These are phyloP conservation scores for Callipepla squamata DNA, from an alignment of 2,113 vertebrate genomes.

Conservation along the genomic window DNA sequence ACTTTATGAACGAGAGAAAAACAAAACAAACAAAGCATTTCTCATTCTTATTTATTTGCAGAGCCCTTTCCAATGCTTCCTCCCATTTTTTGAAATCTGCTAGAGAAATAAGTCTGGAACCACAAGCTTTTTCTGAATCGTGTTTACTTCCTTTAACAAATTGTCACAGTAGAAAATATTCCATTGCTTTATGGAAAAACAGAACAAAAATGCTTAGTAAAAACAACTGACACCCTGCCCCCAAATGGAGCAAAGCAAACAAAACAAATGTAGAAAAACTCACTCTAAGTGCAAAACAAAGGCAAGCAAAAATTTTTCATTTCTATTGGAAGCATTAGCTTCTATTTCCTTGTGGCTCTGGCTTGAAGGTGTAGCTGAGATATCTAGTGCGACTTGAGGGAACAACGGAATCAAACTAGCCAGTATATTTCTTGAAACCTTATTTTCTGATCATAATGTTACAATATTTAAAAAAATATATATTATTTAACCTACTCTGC, in stretches of 20 bases:
- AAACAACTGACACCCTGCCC: neutral
- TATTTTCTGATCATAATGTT: neutral
- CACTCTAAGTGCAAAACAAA: neutral
- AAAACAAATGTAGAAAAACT: neutral
- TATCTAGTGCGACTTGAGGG: neutral
- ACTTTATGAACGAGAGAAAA: neutral
- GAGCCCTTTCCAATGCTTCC: neutral
- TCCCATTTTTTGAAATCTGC: neutral
- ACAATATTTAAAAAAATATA: neutral
- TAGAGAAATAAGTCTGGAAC: neutral
- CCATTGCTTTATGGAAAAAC: neutral
- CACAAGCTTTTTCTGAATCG: neutral
- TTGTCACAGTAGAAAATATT: neutral
- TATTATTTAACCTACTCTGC: neutral
- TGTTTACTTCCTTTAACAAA: neutral
- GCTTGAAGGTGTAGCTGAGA: neutral
- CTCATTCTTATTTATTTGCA: neutral
- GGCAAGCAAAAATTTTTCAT: neutral
- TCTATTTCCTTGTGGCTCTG: neutral
- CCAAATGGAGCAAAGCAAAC: neutral
- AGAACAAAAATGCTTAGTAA: neutral
- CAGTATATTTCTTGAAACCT: neutral
- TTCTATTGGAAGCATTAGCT: neutral
- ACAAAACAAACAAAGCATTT: neutral
- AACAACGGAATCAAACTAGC: neutral